Percentiles rank a stretch among this genome's conserved stretches.
Conservation (phyloP, 2,113 vertebrate genomes). For the Crotophaga sulcirostris region DNA sequence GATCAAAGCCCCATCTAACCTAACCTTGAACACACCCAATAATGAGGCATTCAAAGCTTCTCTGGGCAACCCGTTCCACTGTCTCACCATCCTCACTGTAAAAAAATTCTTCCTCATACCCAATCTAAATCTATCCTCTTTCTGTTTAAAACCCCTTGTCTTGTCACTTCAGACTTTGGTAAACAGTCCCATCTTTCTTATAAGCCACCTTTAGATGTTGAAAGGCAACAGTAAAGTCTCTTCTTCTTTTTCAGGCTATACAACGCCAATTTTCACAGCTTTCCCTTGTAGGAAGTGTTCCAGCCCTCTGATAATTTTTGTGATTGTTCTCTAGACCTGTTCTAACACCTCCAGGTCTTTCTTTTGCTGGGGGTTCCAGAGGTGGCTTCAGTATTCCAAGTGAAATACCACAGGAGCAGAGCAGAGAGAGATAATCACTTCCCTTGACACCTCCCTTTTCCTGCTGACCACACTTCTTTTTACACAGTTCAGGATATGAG, state of each 20-base stretch:
- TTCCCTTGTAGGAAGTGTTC: background rate
- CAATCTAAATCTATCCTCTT: background rate
- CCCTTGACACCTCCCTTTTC: accelerated
- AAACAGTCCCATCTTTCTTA: background rate
- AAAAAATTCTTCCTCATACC: background rate
- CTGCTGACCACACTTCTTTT: background rate
- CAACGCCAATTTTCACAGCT: background rate
- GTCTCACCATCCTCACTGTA: background rate
- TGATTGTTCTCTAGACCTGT: no score
- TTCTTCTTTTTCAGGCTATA: background rate
- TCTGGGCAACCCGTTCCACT: background rate
- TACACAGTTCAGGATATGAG: background rate
- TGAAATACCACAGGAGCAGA: background rate
- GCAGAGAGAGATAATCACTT: background rate
- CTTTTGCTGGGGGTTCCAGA: background rate
- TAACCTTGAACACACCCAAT: background rate
- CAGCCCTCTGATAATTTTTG: background rate
- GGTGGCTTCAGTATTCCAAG: background rate
- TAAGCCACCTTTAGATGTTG: background rate
- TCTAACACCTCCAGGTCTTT: background rate
- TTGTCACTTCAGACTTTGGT: background rate
- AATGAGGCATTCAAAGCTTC: background rate
- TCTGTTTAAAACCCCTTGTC: background rate
- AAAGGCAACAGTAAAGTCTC: background rate
- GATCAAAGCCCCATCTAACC: background rate